These are phyloP conservation scores for Paracanthobrama guichenoti DNA, from an alignment of 2,113 vertebrate genomes.

Conservation along the genomic window DNA sequence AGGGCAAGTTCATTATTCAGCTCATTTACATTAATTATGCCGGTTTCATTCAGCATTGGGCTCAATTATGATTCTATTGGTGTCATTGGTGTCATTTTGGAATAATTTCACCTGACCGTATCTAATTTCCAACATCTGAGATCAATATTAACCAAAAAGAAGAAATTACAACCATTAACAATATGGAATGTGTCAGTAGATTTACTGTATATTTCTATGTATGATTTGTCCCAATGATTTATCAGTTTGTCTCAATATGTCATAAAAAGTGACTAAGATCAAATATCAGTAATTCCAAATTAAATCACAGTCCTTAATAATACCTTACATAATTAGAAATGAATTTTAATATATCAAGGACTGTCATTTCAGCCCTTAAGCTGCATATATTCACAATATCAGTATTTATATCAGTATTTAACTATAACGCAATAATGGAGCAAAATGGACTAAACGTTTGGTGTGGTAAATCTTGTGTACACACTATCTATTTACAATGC, in stretches of 20 bases:
- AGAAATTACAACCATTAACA: neutral
- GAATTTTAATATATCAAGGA: neutral
- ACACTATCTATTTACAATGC: slow-evolving; percentile 24
- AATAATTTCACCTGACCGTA: neutral
- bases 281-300: neutral
- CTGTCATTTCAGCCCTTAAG: neutral
- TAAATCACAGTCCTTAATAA: neutral
- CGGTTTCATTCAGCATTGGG: slow-evolving; percentile 21
- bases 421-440: neutral
- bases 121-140: neutral
- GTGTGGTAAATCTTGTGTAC: slow-evolving; percentile 12
- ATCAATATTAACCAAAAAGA: slow-evolving; percentile 10
- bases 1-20: slow-evolving; percentile 45
- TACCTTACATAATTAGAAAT: neutral
- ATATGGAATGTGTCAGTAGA: neutral
- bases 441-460: slow-evolving; percentile 8
- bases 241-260: neutral
- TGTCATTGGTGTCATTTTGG: neutral
- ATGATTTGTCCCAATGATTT: neutral
- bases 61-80: slow-evolving; percentile 33
- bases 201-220: neutral
- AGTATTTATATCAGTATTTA: neutral
- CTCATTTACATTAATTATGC: slow-evolving; percentile 50
- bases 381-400: neutral
- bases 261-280: neutral